Base-by-base conservation (phyloP, 2,113 vertebrate species). In the Protomyctophum bolini region DNA sequence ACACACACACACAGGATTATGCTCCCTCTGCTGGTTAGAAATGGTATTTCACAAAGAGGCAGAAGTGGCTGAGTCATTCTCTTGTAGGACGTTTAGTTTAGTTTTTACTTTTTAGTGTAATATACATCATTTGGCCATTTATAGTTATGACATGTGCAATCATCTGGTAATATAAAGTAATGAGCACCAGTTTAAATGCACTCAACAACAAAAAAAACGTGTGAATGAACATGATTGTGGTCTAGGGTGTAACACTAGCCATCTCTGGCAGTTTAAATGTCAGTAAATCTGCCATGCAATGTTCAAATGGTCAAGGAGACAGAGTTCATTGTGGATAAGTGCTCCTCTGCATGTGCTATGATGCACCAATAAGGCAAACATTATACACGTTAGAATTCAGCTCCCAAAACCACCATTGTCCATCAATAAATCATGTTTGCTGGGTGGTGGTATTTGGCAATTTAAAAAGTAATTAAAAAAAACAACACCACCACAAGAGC, bases 11-110 rank as follows among this genome's bases (percentile, higher is more conserved):
- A 41, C 33, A 41, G 33, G 33, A 41, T 41, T 41, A 41, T 3
- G n/a, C 86, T 8, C 64, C 86, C 82, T 81, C 90, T 90, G 69
- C 77, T 89, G 88, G 85, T 33, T 50, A 63, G 9, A 71, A 66
- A 33, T 8, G 7, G 12, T 15, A 84, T 33, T 80, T 70, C 85
- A 83, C 3, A 84, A 67, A 63, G 28, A 10, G 10, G 45, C 8
- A 62, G 70, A 70, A 81, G 79, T 29, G 89, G 87, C 90, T 88
- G 89, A 92, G 86, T 90, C 90, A 92, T 86, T 84, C 73, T 67
- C 50, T 76, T 66, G 54, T 62, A 47, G 56, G 58, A 60, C 70
- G 47, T 21, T 28, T 15, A 28, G 6, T 2, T 12, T 15, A 3
- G 3, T 41, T 6, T 33, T 41, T 41, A 6, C 4, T 6, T 41